Base-by-base conservation (phyloP, 1,140 invertebrate genomes). In the Colletes latitarsis region DNA sequence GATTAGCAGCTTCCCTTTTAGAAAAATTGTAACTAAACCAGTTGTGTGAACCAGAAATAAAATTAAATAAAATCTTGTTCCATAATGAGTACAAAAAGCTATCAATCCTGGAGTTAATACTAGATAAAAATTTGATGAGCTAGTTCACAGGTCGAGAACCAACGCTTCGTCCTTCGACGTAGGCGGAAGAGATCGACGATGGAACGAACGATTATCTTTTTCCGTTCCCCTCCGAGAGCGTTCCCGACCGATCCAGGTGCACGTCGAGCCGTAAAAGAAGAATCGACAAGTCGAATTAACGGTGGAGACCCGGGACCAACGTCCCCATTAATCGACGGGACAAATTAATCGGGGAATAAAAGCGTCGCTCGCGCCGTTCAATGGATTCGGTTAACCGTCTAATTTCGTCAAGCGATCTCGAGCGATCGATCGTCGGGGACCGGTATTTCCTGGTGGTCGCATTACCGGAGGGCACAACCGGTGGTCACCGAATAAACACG, bases 401-500 rank as follows among this genome's bases (percentile, higher is more conserved):
- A 75, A 80, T 80, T 80, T 75, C 72, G 71, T 75, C 53, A 21
- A 66, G 41, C 71, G 78, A 58, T 80, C 67, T 58, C 63, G 46
- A 3, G 52, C n/a, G 57, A 72, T 62, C 70, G 70, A 72, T 72
- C 57, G 70, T 12, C 30, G 9, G 15, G n/a, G 4, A 9, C 30
- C 46, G 19, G 68, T 55, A 72, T 55, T 79, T 80, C 69, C 69
- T 19, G 70, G 3, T 39, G 6, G 17, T 60, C 52, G 53, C 53
- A 49, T 80, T 80, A 68, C 71, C 21, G 14, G 19, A 9, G 72
- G 53, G n/a, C 53, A 68, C 63, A 46, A 49, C 62, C 63, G 71
- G 78, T 68, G 78, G 78, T 80, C 78, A 62, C 53, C 55, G 71
- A 80, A 75, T 75, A 80, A 80, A 80, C 78, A 80, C 71, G 78